Evolutionary conservation across 2,888 invertebrate species (phyloP).

Genomic region (Troglohyphantes excavatus): DNA sequence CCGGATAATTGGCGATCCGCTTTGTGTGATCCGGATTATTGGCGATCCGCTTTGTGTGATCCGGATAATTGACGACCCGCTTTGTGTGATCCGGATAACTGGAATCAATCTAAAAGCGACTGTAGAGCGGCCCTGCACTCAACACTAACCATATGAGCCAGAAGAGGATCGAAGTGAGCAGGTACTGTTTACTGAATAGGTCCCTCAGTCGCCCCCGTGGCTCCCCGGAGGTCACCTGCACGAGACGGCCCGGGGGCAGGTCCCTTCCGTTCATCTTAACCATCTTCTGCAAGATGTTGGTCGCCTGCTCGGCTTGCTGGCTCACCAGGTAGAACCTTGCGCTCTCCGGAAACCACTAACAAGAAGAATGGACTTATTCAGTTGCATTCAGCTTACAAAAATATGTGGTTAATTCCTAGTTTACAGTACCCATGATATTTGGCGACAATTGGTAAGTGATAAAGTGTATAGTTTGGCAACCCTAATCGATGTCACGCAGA

Average conservation of each 20-base stretch:
- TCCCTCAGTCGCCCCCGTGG: constrained; percentile 41
- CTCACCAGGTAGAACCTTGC: constrained; percentile 65
- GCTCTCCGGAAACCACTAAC: constrained; percentile 71
- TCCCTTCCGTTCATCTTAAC: constrained; percentile 31
- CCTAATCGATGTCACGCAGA: too few relatives aligned
- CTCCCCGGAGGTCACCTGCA: background rate
- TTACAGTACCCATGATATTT: too few relatives aligned
- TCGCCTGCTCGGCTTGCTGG: constrained; percentile 27
- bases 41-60: too few relatives aligned
- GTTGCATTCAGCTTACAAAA: too few relatives aligned
- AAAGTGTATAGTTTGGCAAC: too few relatives aligned
- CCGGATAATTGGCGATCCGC: too few relatives aligned
- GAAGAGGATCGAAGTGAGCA: constrained; percentile 39
- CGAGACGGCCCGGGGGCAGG: constrained; percentile 42
- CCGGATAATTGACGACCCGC: too few relatives aligned
- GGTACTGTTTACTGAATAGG: constrained; percentile 35
- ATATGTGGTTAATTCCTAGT: too few relatives aligned
- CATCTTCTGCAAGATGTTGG: constrained; percentile 26
- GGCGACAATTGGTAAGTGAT: too few relatives aligned
- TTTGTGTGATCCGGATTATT: too few relatives aligned
- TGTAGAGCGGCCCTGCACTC: too few relatives aligned
- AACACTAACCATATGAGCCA: constrained; percentile 59
- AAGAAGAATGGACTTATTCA: background rate
- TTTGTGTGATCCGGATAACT: too few relatives aligned
- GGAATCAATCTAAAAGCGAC: background rate